phyloP scores from a whole-genome alignment of 2,113 vertebrate genomes.

The Oenanthe melanoleuca region DNA sequence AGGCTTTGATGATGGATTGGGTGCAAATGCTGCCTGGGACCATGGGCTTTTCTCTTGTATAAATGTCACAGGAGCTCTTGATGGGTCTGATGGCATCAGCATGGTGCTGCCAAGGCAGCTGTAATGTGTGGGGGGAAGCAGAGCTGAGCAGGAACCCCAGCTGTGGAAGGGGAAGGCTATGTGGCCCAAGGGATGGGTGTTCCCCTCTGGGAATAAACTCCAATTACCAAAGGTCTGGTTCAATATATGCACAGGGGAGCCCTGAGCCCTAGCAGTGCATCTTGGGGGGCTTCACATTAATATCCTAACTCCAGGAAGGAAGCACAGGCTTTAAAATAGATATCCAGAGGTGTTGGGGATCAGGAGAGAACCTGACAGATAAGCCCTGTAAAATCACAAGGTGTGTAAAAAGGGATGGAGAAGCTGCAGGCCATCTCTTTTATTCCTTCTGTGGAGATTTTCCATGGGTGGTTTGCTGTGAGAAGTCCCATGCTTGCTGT shows the following conservation, averaged over 20 bases:
- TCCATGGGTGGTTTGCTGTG: not conserved
- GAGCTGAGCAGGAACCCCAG: not conserved
- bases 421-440: not conserved
- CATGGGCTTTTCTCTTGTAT: not conserved
- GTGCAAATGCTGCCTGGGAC: not conserved
- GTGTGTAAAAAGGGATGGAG: not conserved
- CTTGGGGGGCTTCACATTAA: not conserved
- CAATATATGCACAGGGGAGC: not conserved
- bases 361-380: not conserved
- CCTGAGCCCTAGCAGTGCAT: not conserved
- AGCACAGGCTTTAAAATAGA: not conserved
- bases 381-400: not conserved
- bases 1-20: constrained; percentile 50
- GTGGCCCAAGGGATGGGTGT: rapidly evolving
- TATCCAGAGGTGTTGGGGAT: not conserved
- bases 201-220: not conserved
- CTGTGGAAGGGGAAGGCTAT: not conserved
- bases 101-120: not conserved
- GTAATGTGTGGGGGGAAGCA: not conserved
- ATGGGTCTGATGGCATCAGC: not conserved
- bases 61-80: not conserved
- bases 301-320: not conserved
- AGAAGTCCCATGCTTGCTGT: rapidly evolving
- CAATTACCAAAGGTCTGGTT: not conserved
- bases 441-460: not conserved